These are phyloP conservation scores for Leptinotarsa peninsularis DNA, from an alignment of 2,888 invertebrate genomes.

Conservation along the genomic window DNA sequence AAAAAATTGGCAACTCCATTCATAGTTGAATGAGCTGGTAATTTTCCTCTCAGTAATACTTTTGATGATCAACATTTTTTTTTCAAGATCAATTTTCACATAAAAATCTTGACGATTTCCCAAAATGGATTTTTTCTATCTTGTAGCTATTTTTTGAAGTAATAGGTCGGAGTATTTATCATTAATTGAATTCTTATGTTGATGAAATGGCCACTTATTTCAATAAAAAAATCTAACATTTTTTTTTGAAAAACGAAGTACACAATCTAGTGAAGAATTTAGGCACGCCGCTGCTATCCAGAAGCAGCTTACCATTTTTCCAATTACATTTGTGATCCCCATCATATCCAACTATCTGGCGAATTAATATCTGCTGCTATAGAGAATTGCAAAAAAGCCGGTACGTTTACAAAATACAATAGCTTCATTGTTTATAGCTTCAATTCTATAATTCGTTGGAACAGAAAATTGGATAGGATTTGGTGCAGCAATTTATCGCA, in stretches of 20 bases:
- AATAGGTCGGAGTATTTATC: too few species aligned
- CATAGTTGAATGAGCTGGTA: too few species aligned
- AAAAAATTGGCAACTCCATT: too few species aligned
- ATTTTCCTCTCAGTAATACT: too few species aligned
- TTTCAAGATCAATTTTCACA: too few species aligned
- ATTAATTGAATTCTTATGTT: too few species aligned
- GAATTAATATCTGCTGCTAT: slow-evolving; percentile 7
- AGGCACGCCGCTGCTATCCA: neutral
- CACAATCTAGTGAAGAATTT: neutral
- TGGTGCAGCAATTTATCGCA: slow-evolving; percentile 14
- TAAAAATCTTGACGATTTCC: too few species aligned
- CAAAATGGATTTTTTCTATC: too few species aligned
- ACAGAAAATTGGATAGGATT: slow-evolving; percentile 21
- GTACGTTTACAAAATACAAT: slow-evolving; percentile 17
- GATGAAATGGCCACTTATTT: too few species aligned
- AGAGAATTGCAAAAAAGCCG: slow-evolving; percentile 11
- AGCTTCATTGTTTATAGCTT: slow-evolving; percentile 17
- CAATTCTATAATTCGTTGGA: slow-evolving; percentile 21
- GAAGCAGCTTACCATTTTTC: neutral
- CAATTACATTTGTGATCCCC: neutral
- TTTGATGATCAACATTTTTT: too few species aligned
- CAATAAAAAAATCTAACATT: too few species aligned
- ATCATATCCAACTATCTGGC: slow-evolving; percentile 10
- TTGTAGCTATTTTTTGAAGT: too few species aligned
- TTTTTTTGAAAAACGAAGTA: neutral